Evolutionary conservation across 2,888 invertebrate species (phyloP).

Genomic region (Beris chalybata): DNA sequence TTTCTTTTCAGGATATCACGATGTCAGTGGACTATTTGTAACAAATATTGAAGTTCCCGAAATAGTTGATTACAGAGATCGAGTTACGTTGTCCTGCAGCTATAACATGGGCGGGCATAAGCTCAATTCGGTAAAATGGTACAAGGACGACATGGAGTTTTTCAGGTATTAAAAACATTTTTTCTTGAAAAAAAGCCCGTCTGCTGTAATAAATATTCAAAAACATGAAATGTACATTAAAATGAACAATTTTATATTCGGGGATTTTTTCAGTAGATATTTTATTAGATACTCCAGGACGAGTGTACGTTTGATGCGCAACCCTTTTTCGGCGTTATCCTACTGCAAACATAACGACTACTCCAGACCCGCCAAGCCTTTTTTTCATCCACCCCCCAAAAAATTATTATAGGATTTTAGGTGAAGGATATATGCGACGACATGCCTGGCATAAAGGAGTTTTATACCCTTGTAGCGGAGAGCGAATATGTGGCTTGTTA

Average conservation of each 20-base stretch:
- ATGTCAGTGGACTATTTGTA: slow-evolving; percentile 49
- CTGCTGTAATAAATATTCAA: slow-evolving; percentile 26
- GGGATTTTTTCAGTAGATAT: slow-evolving; percentile 3
- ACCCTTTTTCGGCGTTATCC: slow-evolving; percentile 3
- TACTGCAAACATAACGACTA: slow-evolving; percentile 19
- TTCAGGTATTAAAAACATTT: slow-evolving; percentile 52
- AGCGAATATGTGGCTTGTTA: slow-evolving; percentile 16
- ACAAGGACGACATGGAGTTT: slow-evolving; percentile 58
- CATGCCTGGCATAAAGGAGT: slow-evolving; percentile 19
- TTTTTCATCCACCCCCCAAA: slow-evolving; percentile 8
- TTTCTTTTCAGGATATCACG: slow-evolving; percentile 40
- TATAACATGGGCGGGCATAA: slow-evolving; percentile 59
- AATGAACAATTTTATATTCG: slow-evolving; percentile 42
- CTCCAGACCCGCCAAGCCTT: slow-evolving; percentile 8
- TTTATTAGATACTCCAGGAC: too few species aligned
- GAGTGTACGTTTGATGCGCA: too few species aligned
- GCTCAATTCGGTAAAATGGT: slow-evolving; percentile 61
- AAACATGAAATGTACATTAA: slow-evolving; percentile 54
- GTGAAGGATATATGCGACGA: slow-evolving; percentile 10
- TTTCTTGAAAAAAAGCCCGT: too few species aligned
- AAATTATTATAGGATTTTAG: slow-evolving; percentile 10
- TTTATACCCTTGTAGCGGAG: neutral
- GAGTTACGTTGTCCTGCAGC: slow-evolving; percentile 57
- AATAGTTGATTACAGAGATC: slow-evolving; percentile 58
- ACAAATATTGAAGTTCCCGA: slow-evolving; percentile 57